phyloP scores from a whole-genome alignment of 2,888 invertebrate species.

The Crioceris asparagi region DNA sequence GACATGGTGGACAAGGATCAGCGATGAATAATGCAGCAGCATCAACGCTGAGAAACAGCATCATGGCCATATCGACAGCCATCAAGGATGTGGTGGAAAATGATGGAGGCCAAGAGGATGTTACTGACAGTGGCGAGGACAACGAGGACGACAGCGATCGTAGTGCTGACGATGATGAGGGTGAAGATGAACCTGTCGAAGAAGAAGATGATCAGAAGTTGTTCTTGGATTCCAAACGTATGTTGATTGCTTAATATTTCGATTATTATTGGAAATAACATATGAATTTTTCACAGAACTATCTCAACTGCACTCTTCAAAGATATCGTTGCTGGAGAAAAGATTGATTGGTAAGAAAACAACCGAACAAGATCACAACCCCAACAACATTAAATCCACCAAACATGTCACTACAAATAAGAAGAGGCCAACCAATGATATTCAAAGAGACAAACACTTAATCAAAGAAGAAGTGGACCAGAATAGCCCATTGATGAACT shows the following conservation, averaged over 20 bases:
- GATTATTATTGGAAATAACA: no score
- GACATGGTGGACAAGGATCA: constrained; percentile 28
- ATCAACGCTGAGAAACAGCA: constrained; percentile 13
- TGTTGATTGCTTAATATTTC: no score
- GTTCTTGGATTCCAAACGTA: no score
- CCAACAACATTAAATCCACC: constrained; percentile 3
- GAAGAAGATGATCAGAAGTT: constrained; percentile 15
- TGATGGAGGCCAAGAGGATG: no score
- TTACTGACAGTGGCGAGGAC: constrained; percentile 9
- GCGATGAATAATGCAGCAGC: constrained; percentile 9
- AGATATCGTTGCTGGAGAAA: constrained; percentile 32
- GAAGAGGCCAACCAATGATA: no score
- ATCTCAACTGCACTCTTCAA: constrained; percentile 16
- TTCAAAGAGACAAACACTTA: constrained; percentile 2
- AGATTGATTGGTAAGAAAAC: constrained; percentile 27
- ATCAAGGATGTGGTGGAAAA: constrained; percentile 9
- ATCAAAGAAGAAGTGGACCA: constrained; percentile 18
- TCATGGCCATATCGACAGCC: constrained; percentile 15
- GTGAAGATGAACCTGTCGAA: constrained; percentile 15
- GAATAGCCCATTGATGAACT: constrained; percentile 24
- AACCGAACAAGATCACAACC: constrained; percentile 14
- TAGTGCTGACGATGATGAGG: constrained; percentile 12
- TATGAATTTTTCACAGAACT: no score
- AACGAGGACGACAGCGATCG: constrained; percentile 15
- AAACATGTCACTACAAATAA: no score